Evolutionary conservation across 2,888 invertebrate genomes (phyloP).

Genomic region (Brenthis hecate): DNA sequence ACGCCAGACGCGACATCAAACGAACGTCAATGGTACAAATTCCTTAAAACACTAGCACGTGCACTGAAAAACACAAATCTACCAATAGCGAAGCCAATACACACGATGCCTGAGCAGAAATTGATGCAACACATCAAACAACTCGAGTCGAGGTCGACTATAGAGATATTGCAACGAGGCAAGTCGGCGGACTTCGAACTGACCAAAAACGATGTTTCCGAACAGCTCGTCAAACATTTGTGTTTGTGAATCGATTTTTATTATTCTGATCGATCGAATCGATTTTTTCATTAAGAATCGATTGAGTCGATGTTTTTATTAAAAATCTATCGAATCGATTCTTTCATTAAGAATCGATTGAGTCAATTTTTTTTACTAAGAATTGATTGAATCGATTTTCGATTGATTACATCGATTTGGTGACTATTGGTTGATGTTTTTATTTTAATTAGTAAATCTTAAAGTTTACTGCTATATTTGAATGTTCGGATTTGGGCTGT

Average conservation of each 20-base stretch:
- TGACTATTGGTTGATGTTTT: slow-evolving; percentile 1
- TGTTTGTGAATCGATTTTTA: slow-evolving; percentile 55
- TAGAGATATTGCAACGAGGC: slow-evolving; percentile 71
- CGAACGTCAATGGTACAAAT: slow-evolving; percentile 80
- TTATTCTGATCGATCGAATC: slow-evolving; percentile 20
- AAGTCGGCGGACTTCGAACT: slow-evolving; percentile 67
- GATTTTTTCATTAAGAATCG: background rate
- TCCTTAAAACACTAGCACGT: slow-evolving; percentile 77
- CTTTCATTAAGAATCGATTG: background rate
- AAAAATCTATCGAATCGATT: background rate
- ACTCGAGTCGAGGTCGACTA: slow-evolving; percentile 64
- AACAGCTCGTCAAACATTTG: slow-evolving; percentile 63
- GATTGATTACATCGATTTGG: slow-evolving; percentile 3
- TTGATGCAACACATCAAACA: slow-evolving; percentile 61
- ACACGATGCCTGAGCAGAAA: slow-evolving; percentile 54
- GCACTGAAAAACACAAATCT: slow-evolving; percentile 65
- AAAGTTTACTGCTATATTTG: background rate
- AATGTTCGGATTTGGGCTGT: slow-evolving; percentile 27
- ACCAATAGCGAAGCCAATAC: slow-evolving; percentile 57
- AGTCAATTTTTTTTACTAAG: background rate
- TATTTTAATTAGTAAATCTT: too few species aligned
- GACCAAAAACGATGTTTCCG: slow-evolving; percentile 62
- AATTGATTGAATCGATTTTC: background rate
- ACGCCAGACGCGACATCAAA: slow-evolving; percentile 70
- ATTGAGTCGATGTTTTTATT: background rate